phyloP scores from a whole-genome alignment of 2,888 invertebrate genomes.

The Pemphredon lugubris region DNA sequence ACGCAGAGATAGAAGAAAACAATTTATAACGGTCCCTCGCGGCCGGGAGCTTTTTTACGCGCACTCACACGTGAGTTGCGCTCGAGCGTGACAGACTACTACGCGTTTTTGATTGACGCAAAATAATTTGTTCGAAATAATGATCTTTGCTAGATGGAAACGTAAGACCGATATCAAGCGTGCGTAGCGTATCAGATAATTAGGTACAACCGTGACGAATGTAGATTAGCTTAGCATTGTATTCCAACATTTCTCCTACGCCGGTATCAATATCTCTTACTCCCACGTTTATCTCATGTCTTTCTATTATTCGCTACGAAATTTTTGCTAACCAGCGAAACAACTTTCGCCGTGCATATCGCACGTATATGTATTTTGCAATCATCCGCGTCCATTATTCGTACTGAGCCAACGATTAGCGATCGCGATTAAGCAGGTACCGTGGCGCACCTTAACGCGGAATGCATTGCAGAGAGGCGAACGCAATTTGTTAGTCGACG shows the following conservation, averaged over 20 bases:
- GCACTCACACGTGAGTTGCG: conserved; percentile 51
- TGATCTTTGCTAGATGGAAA: background rate
- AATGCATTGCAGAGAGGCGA: conserved; percentile 32
- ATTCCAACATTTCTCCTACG: conserved; percentile 5
- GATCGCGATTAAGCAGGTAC: conserved; percentile 39
- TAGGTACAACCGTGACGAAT: conserved; percentile 1
- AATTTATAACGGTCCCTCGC: conserved; percentile 34
- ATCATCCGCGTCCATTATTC: conserved; percentile 38
- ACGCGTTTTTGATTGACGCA: conserved; percentile 28
- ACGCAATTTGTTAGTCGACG: conserved; percentile 50
- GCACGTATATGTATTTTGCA: conserved; percentile 25
- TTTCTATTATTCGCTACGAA: background rate
- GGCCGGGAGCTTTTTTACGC: conserved; percentile 31
- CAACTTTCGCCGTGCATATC: conserved; percentile 17
- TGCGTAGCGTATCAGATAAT: conserved; percentile 13
- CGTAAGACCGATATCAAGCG: background rate
- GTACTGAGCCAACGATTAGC: conserved; percentile 30
- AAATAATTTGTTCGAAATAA: conserved; percentile 43
- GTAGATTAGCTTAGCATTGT: background rate
- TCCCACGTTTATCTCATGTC: conserved; percentile 5
- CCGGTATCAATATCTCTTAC: conserved; percentile 12
- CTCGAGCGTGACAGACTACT: conserved; percentile 41
- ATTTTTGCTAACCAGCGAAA: background rate
- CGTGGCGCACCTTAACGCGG: conserved; percentile 35
- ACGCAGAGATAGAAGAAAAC: conserved; percentile 37